Percentiles rank a stretch among this genome's conserved stretches.
Evolutionary conservation across 2,888 invertebrate species (phyloP).

Genomic region (Allolobophora icterica): DNA sequence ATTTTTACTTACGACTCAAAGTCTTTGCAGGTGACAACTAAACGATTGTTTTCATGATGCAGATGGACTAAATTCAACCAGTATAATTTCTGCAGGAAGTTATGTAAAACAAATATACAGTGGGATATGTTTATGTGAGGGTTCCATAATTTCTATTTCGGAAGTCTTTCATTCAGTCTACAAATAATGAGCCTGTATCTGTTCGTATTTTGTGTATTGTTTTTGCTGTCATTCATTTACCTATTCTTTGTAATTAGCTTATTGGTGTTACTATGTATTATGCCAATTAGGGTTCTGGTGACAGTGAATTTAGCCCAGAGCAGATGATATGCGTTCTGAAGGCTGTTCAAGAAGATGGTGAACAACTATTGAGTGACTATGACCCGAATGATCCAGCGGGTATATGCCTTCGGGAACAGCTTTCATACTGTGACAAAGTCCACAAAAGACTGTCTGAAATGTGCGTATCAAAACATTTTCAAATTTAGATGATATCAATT

Average conservation of each 20-base stretch:
- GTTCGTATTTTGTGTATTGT: not conserved
- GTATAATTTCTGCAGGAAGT: not conserved
- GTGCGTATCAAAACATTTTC: conserved; percentile 6
- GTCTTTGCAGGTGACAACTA: not conserved
- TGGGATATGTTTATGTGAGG: not conserved
- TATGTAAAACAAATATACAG: not conserved
- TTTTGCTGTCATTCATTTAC: not conserved
- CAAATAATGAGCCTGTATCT: not conserved
- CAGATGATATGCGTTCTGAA: conserved; percentile 18
- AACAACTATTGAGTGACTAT: conserved; percentile 5
- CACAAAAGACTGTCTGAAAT: conserved; percentile 26
- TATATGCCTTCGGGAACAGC: conserved; percentile 6
- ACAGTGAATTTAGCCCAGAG: not conserved
- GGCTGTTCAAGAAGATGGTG: conserved; percentile 24
- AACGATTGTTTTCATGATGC: not conserved
- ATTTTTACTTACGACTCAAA: not conserved
- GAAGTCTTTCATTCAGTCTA: not conserved
- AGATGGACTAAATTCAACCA: not conserved
- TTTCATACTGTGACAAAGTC: conserved; percentile 23
- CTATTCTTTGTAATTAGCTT: not conserved
- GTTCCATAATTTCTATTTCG: not conserved
- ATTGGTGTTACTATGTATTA: not conserved
- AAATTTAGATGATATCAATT: not conserved
- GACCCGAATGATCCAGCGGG: conserved; percentile 21
- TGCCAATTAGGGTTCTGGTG: conserved; percentile 13